Conservation (phyloP, 2,888 invertebrate species). For the Synergus gifuensis region DNA sequence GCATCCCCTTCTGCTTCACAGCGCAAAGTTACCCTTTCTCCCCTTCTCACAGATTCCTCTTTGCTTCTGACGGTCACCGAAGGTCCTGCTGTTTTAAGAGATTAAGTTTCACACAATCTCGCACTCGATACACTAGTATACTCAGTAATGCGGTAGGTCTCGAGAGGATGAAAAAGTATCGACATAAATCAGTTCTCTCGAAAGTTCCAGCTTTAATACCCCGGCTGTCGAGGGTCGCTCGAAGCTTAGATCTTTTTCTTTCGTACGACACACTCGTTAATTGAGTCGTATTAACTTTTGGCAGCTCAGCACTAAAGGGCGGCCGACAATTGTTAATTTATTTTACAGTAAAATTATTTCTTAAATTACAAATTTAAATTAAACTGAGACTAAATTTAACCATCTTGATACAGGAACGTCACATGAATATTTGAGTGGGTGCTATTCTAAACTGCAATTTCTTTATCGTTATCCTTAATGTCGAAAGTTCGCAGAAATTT, state of each 20-base stretch:
- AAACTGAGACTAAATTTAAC: slow-evolving; percentile 8
- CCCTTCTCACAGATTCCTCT: slow-evolving; percentile 79
- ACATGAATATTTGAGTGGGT: slow-evolving; percentile 29
- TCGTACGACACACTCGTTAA: neutral
- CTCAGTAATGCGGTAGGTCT: neutral
- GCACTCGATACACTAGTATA: neutral
- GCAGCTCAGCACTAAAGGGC: neutral
- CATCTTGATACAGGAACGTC: slow-evolving; percentile 27
- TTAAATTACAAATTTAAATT: too few species aligned
- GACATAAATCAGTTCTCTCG: slow-evolving; percentile 27
- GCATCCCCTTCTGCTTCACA: slow-evolving; percentile 80
- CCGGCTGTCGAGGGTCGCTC: slow-evolving; percentile 2
- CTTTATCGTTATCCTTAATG: too few species aligned
- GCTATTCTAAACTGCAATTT: slow-evolving; percentile 1
- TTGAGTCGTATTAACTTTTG: slow-evolving; percentile 9
- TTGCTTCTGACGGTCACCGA: slow-evolving; percentile 78
- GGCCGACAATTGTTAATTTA: neutral
- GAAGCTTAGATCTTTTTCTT: neutral
- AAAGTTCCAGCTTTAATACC: slow-evolving; percentile 17
- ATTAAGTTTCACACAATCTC: slow-evolving; percentile 37
- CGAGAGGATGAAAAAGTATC: slow-evolving; percentile 7
- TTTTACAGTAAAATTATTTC: neutral
- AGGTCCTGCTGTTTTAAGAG: slow-evolving; percentile 77
- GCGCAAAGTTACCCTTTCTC: slow-evolving; percentile 78
- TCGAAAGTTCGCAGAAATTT: too few species aligned